phyloP scores from a whole-genome alignment of 1,140 invertebrate species.

The Ooceraea biroi region DNA sequence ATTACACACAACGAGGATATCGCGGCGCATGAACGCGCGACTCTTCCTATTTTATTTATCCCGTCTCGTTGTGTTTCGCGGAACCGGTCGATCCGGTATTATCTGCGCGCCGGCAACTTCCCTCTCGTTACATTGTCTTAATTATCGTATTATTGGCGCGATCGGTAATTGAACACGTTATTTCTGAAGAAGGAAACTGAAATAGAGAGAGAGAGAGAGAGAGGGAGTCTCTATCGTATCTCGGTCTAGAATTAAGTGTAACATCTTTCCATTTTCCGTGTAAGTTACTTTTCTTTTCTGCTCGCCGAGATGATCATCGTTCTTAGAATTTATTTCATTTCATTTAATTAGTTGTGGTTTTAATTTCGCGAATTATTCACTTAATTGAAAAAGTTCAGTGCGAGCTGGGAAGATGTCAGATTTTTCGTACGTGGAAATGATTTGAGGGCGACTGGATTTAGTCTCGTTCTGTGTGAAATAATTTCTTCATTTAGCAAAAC shows the following conservation, averaged over 20 bases:
- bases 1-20: conserved; percentile 33
- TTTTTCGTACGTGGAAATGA: no score
- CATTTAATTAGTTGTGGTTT: no score
- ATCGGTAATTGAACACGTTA: conserved; percentile 33
- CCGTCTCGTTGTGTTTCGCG: conserved; percentile 19
- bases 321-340: no score
- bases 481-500: conserved; percentile 35
- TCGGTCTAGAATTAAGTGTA: no score
- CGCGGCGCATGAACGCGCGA: not conserved
- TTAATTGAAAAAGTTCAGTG: no score
- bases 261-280: no score
- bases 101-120: conserved; percentile 1
- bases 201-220: no score
- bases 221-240: no score
- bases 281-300: not conserved
- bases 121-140: conserved; percentile 23
- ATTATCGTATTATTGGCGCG: conserved; percentile 40
- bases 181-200: no score
- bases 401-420: no score
- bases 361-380: no score
- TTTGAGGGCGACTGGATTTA: not conserved
- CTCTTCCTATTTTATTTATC: not conserved
- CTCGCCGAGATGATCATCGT: no score
- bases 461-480: conserved; percentile 8
- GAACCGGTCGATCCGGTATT: conserved; percentile 37